Conservation (phyloP, 2,888 invertebrate species). For the Leptinotarsa tumamoca region DNA sequence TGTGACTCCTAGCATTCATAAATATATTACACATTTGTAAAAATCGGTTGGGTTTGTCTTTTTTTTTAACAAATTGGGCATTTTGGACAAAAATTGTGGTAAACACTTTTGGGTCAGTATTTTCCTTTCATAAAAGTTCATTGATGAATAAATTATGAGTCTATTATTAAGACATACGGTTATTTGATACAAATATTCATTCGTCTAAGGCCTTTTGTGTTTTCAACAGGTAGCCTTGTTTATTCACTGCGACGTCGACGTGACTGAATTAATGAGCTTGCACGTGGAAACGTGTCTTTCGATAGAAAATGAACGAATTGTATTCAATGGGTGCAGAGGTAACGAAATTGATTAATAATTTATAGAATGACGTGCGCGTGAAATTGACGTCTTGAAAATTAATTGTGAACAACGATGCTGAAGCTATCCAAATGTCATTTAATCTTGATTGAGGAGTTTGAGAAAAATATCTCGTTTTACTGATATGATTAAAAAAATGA, state of each 20-base stretch:
- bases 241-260: background rate
- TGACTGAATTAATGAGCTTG: constrained; percentile 12
- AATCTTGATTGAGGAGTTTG: background rate
- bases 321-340: background rate
- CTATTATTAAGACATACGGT: too few species aligned
- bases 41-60: too few species aligned
- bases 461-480: too few species aligned
- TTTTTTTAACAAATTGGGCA: too few species aligned
- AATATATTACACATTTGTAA: too few species aligned
- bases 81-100: too few species aligned
- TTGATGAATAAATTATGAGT: too few species aligned
- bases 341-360: constrained; percentile 17
- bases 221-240: background rate
- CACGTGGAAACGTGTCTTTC: constrained; percentile 19
- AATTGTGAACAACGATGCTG: background rate
- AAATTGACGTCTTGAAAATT: constrained; percentile 10
- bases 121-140: too few species aligned
- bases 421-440: background rate
- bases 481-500: too few species aligned
- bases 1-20: too few species aligned
- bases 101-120: too few species aligned
- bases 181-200: background rate
- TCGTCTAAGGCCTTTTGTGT: background rate
- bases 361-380: constrained; percentile 1
- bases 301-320: constrained; percentile 3